These are phyloP conservation scores for Calyptommatus sinebrachiatus DNA, from an alignment of 2,113 vertebrate genomes.

Conservation along the genomic window DNA sequence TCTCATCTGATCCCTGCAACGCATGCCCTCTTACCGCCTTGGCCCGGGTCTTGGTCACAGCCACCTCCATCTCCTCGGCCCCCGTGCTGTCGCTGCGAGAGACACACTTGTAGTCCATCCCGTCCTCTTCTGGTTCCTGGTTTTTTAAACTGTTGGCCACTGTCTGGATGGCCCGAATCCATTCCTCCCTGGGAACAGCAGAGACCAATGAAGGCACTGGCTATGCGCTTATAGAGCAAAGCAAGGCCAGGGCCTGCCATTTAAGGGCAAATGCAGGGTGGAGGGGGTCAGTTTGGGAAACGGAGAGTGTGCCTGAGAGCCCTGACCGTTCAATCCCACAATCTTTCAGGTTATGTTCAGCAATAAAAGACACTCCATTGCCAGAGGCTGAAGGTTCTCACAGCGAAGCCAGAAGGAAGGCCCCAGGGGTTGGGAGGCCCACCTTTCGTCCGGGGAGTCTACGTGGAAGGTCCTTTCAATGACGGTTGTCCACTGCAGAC, in stretches of 20 bases:
- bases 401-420: too few relatives aligned
- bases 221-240: background rate
- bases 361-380: too few relatives aligned
- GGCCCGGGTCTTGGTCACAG: conserved; percentile 78
- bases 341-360: background rate
- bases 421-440: background rate
- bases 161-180: conserved; percentile 89
- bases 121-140: conserved; percentile 73
- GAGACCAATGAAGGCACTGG: rapidly evolving
- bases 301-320: background rate
- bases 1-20: rapidly evolving
- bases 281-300: background rate
- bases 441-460: conserved; percentile 88
- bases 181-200: conserved; percentile 79
- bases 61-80: conserved; percentile 85
- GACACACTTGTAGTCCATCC: conserved; percentile 86
- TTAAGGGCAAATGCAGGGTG: background rate
- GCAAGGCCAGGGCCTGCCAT: background rate
- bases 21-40: conserved; percentile 80
- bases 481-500: conserved; percentile 93
- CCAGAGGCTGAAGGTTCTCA: background rate
- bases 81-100: conserved; percentile 77
- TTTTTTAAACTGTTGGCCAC: conserved; percentile 91
- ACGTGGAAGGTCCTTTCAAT: conserved; percentile 95
- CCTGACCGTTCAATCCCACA: background rate